Evolutionary conservation across 2,113 vertebrate genomes (phyloP), one percentile per base, ranked within the genome.

Genomic region (Mirounga angustirostris): DNA sequence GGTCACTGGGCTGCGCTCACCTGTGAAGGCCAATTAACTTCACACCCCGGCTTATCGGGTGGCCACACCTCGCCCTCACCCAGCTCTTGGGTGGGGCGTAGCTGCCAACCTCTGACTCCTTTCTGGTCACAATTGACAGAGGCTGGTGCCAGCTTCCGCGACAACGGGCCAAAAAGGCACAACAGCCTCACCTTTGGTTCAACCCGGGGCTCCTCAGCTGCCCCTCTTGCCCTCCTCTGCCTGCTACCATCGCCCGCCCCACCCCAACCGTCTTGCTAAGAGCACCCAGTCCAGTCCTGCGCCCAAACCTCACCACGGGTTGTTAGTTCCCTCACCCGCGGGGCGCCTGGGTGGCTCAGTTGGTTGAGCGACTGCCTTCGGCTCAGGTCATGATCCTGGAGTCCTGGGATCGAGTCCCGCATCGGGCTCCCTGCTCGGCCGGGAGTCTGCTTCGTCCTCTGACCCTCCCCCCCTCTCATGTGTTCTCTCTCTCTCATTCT

Each of bases 1-100:
- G 33, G 46, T 52, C 21, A 5, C 7, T 56, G 36, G 56, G 50
- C 36, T 22, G 12, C 56, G 16, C 61, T 52, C 88, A 81, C 93
- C 93, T 89, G 58, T 74, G 36, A n/a, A 80, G 9, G 76, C 78
- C 87, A 88, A 71, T 96, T 36, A 87, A 63, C 11, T 71, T 56
- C 56, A 12, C 58, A 46, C 54, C 10, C 1, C 0, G 56, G 8
- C 61, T 65, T 33, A 22, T 24, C 73, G 21, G 10, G 46, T 0
- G 80, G 59, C 91, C 76, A n/a, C 74, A 54, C 80, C 78, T 89
- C 0, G 1, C 10, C 74, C 91, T 30, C 80, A 40, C 83, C 90
- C 63, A 46, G 40, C 33, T 36, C 28, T 9, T 33, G 30, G 33
- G 12, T 0, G 21, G 22, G 78, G 73, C 13, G 18, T n/a, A 3